Percentiles rank a stretch among this genome's conserved stretches.
phyloP scores from a whole-genome alignment of 2,888 invertebrate species.

The Diplolepis rosae region DNA sequence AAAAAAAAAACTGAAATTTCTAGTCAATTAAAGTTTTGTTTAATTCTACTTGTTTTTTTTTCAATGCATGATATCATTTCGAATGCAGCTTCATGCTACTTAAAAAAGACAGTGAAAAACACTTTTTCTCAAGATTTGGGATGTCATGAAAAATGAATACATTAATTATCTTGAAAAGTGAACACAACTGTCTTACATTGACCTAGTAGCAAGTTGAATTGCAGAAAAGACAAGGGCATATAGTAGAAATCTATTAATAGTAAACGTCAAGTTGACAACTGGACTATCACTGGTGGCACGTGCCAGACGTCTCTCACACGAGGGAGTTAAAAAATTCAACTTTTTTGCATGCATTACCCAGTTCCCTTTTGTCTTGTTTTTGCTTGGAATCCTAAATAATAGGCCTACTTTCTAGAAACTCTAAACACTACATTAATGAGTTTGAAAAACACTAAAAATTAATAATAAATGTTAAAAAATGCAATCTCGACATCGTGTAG shows the following conservation, averaged over 20 bases:
- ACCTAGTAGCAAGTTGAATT: not conserved
- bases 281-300: not conserved
- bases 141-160: not conserved
- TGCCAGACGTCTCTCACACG: not conserved
- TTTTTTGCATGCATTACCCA: not conserved
- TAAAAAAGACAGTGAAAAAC: no score
- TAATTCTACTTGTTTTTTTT: not conserved
- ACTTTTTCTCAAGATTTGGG: not conserved
- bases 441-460: not conserved
- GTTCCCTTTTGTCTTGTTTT: not conserved
- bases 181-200: not conserved
- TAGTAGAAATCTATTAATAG: constrained; percentile 2
- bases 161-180: not conserved
- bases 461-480: not conserved
- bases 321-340: not conserved
- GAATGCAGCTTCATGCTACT: no score
- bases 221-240: not conserved
- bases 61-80: no score
- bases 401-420: not conserved
- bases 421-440: not conserved
- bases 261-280: constrained; percentile 16
- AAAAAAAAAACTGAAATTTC: no score
- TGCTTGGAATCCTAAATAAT: not conserved
- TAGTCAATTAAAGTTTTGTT: no score
- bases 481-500: not conserved